Evolutionary conservation across 2,888 invertebrate species (phyloP).

Genomic region (Eristalis pertinax): DNA sequence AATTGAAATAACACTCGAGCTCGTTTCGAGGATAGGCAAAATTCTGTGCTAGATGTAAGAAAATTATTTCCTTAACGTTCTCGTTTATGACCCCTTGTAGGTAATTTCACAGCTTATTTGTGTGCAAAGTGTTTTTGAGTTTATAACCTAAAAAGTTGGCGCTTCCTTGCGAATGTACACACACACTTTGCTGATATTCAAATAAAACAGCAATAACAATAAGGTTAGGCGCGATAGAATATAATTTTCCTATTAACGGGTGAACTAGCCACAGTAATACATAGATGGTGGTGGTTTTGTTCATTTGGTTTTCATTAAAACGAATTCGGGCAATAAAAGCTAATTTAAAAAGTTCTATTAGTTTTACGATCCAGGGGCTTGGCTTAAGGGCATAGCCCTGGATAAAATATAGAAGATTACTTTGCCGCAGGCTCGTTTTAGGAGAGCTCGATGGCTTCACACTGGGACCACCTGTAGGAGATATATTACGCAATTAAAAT

Average conservation of each 20-base stretch:
- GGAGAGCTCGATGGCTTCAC: not conserved
- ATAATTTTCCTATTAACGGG: slow-evolving; percentile 51
- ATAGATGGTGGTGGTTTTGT: not conserved
- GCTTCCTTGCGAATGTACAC: slow-evolving; percentile 4
- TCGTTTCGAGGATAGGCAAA: slow-evolving; percentile 33
- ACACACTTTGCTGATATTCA: slow-evolving; percentile 54
- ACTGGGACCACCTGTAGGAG: not conserved
- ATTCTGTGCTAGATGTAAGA: slow-evolving; percentile 13
- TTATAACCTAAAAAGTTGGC: slow-evolving; percentile 25
- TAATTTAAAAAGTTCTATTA: slow-evolving; percentile 54
- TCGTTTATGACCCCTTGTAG: slow-evolving; percentile 58
- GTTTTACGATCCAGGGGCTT: slow-evolving; percentile 8
- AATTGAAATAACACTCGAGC: slow-evolving; percentile 65
- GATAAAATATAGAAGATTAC: not conserved
- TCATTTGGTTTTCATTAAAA: slow-evolving; percentile 10
- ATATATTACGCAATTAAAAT: not conserved
- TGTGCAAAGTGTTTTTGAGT: slow-evolving; percentile 54
- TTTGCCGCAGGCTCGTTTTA: not conserved
- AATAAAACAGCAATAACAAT: slow-evolving; percentile 66
- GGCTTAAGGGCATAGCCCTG: not conserved
- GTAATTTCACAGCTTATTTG: slow-evolving; percentile 68
- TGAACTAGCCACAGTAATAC: slow-evolving; percentile 29
- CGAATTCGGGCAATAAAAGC: slow-evolving; percentile 29
- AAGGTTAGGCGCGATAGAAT: slow-evolving; percentile 26
- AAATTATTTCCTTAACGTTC: slow-evolving; percentile 56